Percentiles rank a stretch among this genome's conserved stretches.
Conservation (phyloP, 2,113 vertebrate species). For the Daphoenositta chrysoptera region DNA sequence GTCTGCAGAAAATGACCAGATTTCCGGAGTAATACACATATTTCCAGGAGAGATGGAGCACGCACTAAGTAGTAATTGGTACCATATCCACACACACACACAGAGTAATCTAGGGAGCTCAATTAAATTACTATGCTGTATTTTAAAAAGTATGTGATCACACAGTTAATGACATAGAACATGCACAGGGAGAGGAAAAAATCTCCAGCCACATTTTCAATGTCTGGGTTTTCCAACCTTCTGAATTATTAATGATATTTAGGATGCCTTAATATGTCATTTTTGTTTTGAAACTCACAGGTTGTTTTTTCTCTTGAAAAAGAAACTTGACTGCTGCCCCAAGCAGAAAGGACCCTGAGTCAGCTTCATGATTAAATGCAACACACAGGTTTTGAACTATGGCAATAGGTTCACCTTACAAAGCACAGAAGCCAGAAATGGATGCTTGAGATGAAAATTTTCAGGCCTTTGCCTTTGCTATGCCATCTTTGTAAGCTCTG, state of each 20-base stretch:
- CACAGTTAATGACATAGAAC: slow-evolving; percentile 4
- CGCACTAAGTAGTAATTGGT: background rate
- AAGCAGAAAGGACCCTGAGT: background rate
- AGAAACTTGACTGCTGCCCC: background rate
- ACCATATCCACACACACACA: background rate
- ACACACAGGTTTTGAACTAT: background rate
- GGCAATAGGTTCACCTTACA: background rate
- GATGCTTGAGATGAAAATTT: background rate
- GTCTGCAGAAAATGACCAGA: background rate
- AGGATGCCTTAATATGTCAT: background rate
- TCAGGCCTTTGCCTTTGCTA: background rate
- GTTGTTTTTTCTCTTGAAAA: background rate
- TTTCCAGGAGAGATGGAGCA: background rate
- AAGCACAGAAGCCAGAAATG: background rate
- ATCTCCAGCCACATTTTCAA: background rate
- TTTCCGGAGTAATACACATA: background rate
- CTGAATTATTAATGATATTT: background rate
- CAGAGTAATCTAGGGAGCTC: background rate
- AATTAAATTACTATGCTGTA: background rate
- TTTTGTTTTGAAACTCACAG: background rate
- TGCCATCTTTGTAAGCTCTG: background rate
- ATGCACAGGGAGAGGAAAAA: background rate
- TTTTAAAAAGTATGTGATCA: slow-evolving; percentile 12
- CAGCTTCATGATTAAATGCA: background rate
- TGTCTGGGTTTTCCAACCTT: background rate